Conservation (phyloP, 2,797 vertebrate genomes). For the Rallus crepitans region DNA sequence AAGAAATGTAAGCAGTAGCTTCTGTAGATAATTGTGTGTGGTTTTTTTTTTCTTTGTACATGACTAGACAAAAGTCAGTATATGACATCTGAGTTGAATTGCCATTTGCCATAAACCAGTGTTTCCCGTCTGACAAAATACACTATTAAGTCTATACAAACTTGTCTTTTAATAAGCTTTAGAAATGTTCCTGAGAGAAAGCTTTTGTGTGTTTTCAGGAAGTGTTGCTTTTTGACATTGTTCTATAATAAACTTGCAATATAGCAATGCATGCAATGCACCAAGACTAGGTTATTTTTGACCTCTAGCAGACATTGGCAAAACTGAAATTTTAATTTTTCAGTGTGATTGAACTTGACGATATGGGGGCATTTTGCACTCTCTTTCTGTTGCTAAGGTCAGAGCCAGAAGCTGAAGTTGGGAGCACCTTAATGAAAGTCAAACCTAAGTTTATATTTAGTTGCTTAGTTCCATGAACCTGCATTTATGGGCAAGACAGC, state of each 20-base stretch:
- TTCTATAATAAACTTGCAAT: neutral
- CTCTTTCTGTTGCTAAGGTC: neutral
- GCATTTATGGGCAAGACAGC: neutral
- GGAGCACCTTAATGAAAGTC: neutral
- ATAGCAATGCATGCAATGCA: neutral
- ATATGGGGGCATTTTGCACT: too few species aligned
- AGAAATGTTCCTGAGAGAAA: neutral
- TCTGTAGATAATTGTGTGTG: neutral
- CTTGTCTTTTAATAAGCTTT: neutral
- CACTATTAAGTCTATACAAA: neutral
- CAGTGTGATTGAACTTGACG: neutral
- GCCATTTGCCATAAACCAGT: neutral
- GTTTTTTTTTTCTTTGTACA: neutral
- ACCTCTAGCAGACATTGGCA: neutral
- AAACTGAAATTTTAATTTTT: neutral
- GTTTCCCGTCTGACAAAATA: neutral
- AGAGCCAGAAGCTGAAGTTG: neutral
- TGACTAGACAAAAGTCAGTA: neutral
- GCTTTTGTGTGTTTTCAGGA: neutral
- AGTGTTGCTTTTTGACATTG: neutral
- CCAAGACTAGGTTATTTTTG: neutral
- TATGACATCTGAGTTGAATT: neutral
- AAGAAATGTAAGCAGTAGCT: neutral
- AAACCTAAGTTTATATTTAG: neutral
- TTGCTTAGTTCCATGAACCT: neutral